Conservation (phyloP, 1,140 invertebrate species). For the Stegodyphus dumicola region DNA sequence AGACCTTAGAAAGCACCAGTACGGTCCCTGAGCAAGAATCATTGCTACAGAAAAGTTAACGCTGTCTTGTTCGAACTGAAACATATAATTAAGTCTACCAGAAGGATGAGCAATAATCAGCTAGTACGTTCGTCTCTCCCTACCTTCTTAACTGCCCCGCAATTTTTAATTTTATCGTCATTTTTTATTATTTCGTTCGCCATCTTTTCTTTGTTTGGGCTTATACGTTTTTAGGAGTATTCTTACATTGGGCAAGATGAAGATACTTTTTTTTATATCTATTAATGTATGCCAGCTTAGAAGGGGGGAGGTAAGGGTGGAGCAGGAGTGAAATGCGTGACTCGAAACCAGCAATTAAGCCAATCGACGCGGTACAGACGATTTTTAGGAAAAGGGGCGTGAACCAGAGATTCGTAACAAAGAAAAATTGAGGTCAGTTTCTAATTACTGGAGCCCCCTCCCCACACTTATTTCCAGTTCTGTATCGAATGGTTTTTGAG, state of each 20-base stretch:
- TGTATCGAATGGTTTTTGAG: constrained; percentile 23
- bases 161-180: constrained; percentile 18
- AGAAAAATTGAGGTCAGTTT: constrained; percentile 43
- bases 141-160: neutral
- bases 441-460: constrained; percentile 31
- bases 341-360: constrained; percentile 43
- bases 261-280: neutral
- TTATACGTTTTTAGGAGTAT: neutral
- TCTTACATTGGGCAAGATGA: neutral
- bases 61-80: constrained; percentile 8
- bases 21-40: neutral
- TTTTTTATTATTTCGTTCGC: constrained; percentile 2
- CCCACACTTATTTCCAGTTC: constrained; percentile 19
- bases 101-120: constrained; percentile 33
- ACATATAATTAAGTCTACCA: constrained; percentile 17
- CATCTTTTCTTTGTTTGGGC: constrained; percentile 28
- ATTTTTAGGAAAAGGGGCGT: constrained; percentile 36
- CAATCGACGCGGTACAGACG: constrained; percentile 42
- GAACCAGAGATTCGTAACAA: constrained; percentile 24
- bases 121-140: neutral
- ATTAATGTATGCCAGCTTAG: neutral
- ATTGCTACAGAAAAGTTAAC: constrained; percentile 19
- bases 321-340: constrained; percentile 47
- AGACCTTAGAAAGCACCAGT: neutral
- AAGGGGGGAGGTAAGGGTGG: constrained; percentile 7